phyloP scores from a whole-genome alignment of 2,113 vertebrate species.

The Pteruthius melanotis region DNA sequence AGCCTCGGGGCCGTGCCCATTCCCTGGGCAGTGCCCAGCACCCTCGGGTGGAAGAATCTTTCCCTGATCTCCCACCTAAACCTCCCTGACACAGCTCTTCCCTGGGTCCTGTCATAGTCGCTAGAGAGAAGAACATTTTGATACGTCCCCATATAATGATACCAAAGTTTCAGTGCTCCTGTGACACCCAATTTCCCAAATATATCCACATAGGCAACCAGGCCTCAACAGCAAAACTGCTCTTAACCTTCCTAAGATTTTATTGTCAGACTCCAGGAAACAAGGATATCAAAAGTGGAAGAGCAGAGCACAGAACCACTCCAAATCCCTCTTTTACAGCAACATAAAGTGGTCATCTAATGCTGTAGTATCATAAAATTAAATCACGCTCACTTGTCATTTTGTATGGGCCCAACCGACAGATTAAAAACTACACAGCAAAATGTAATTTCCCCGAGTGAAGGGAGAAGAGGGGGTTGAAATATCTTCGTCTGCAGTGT shows the following conservation, averaged over 20 bases:
- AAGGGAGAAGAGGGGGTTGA: slow-evolving; percentile 52
- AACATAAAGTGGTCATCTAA: slow-evolving; percentile 60
- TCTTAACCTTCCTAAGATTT: not conserved
- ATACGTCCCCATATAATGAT: not conserved
- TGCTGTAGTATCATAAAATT: slow-evolving; percentile 66
- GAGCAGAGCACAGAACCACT: slow-evolving; percentile 31
- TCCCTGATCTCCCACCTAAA: rapidly evolving
- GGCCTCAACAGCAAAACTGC: not conserved
- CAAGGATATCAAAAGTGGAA: not conserved
- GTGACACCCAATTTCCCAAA: not conserved
- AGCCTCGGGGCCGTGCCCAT: rapidly evolving
- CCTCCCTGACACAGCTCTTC: not conserved
- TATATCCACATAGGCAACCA: rapidly evolving
- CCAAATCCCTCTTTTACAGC: slow-evolving; percentile 62
- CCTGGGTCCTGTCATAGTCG: not conserved
- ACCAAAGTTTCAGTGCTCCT: not conserved
- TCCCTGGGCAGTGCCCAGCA: not conserved
- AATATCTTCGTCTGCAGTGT: slow-evolving; percentile 46
- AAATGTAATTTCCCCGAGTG: slow-evolving; percentile 68
- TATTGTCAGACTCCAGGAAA: slow-evolving; percentile 15
- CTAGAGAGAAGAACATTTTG: not conserved
- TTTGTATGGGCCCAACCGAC: slow-evolving; percentile 12
- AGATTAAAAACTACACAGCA: slow-evolving; percentile 65
- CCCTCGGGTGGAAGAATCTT: not conserved
- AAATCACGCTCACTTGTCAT: slow-evolving; percentile 61